Base-by-base conservation (phyloP, 1,140 invertebrate species). In the Bombus waltoni region DNA sequence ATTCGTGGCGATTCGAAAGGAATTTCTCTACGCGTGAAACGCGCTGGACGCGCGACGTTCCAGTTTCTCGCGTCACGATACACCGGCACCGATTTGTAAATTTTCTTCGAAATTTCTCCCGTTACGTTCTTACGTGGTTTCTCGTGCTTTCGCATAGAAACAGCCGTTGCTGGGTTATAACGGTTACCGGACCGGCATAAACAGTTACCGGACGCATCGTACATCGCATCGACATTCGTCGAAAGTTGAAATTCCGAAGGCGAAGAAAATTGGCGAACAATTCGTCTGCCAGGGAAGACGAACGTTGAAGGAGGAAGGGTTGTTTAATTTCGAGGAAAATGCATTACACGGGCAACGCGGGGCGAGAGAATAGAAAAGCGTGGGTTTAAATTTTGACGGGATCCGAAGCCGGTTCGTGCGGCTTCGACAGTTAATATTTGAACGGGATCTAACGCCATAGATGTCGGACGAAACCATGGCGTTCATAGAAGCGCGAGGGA, bases 371-470 rank as follows among this genome's bases (percentile, higher is more conserved):
- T 57, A 70, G 74, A 70, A 42, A 70, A 68, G 74, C 11, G n/a
- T 38, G 11, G 44, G 28, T 85, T 81, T 85, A 85, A 85, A 81
- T 42, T 85, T 85, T 81, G 83, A 85, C 83, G 68, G 35, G 57
- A 59, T 15, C 11, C 5, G 38, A 18, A n/a, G 70, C 40, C 70
- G 70, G 35, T 53, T 25, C 6, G 40, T 72, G 40, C 25, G 70
- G 40, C 18, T 65, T 57, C 70, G 59, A n/a, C 28, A 9, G 83
- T 85, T 85, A 85, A 85, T 85, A 85, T 81, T 85, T 85, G 57
- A 85, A 66, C 72, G 68, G 78, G 70, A 66, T 74, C 70, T 28
- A 44, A 59, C 65, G 35, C 22, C 38, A 44, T 11, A 25, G 44
- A 47, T 40, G 53, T 59, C 65, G 44, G 35, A 13, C 68, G 77